phyloP scores from a whole-genome alignment of 1,140 invertebrate genomes.

The Drosophila funebris region DNA sequence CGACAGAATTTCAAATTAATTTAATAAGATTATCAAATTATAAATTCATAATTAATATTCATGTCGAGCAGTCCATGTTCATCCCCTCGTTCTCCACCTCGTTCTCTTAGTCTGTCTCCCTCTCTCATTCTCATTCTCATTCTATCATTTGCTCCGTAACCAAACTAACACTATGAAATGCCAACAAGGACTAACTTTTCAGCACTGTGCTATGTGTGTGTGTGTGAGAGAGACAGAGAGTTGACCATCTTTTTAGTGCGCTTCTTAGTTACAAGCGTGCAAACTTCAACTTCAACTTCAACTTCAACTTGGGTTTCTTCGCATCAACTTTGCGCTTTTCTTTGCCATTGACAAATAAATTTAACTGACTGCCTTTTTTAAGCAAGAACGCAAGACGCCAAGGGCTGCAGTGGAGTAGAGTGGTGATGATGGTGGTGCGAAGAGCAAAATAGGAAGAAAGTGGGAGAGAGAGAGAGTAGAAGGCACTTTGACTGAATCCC shows the following conservation, averaged over 20 bases:
- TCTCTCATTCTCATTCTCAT: not conserved
- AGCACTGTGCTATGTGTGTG: not conserved
- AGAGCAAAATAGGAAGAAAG: not conserved
- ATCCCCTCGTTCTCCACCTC: not conserved
- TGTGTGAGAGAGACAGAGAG: slow-evolving; percentile 3
- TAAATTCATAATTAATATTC: slow-evolving; percentile 81
- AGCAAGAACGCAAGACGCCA: not conserved
- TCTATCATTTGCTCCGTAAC: not conserved
- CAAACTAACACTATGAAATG: not conserved
- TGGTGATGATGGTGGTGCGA: too few species aligned
- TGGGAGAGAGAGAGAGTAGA: not conserved
- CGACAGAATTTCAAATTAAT: slow-evolving; percentile 78
- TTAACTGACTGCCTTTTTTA: slow-evolving; percentile 40
- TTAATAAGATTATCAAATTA: slow-evolving; percentile 82
- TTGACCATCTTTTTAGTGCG: slow-evolving; percentile 51
- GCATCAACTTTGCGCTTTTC: slow-evolving; percentile 67
- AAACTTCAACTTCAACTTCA: slow-evolving; percentile 35
- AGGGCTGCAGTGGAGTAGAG: too few species aligned
- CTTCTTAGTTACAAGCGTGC: slow-evolving; percentile 42
- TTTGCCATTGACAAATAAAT: slow-evolving; percentile 77
- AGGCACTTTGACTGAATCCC: slow-evolving; percentile 24
- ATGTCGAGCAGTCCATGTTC: slow-evolving; percentile 43
- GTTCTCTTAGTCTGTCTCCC: too few species aligned
- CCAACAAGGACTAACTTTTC: slow-evolving; percentile 39
- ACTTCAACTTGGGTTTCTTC: slow-evolving; percentile 13